Evolutionary conservation across 1,140 invertebrate genomes (phyloP).

Genomic region (Cyrtorhinus lividipennis): DNA sequence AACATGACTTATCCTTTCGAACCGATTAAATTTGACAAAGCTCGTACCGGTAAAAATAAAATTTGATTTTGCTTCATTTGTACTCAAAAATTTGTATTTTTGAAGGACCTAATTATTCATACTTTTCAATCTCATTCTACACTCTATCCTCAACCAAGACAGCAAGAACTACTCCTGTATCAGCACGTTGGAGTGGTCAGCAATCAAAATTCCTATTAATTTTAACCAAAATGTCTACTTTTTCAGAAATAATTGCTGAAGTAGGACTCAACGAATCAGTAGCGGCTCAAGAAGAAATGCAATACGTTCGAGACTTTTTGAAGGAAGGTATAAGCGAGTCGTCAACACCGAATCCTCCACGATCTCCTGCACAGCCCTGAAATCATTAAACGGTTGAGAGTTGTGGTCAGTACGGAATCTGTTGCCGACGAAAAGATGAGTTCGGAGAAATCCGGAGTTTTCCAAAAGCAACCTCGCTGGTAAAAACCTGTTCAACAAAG

Average conservation of each 20-base stretch:
- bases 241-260: too few relatives aligned
- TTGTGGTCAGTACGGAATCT: background rate
- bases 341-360: constrained; percentile 31
- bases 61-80: background rate
- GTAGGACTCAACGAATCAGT: too few relatives aligned
- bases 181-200: too few relatives aligned
- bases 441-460: constrained; percentile 1
- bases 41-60: constrained; percentile 18
- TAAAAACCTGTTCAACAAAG: background rate
- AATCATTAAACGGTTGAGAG: background rate
- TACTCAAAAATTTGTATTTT: background rate
- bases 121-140: background rate
- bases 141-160: too few relatives aligned
- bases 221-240: too few relatives aligned
- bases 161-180: too few relatives aligned
- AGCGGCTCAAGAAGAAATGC: too few relatives aligned
- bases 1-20: too few relatives aligned
- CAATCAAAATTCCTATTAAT: too few relatives aligned
- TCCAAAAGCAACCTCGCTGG: background rate
- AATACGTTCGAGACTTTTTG: constrained; percentile 40
- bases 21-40: background rate
- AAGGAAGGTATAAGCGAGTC: constrained; percentile 46
- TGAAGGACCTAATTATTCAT: too few relatives aligned
- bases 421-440: constrained; percentile 36
- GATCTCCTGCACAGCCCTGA: background rate